A percentile compares a stretch with the other conserved stretches of the same genome.
Conservation (phyloP, 2,797 vertebrate genomes). For the Malacoraja senta region DNA sequence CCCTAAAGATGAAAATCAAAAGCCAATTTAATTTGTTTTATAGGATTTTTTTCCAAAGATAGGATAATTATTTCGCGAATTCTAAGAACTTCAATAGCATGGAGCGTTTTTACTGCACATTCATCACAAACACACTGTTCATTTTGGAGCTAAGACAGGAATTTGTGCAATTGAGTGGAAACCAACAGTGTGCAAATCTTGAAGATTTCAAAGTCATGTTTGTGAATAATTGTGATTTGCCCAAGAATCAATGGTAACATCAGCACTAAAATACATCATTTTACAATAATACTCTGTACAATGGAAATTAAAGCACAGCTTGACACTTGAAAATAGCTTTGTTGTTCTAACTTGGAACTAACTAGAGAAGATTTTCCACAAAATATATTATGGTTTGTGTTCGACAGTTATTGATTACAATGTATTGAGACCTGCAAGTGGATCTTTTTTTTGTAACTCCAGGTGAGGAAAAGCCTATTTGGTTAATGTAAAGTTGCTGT, state of each 20-base stretch:
- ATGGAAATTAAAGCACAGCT: not conserved
- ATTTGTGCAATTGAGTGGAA: not conserved
- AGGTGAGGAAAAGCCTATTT: not conserved
- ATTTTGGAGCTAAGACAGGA: not conserved
- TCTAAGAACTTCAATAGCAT: not conserved
- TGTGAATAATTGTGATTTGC: not conserved
- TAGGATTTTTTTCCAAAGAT: not conserved
- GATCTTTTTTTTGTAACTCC: not conserved
- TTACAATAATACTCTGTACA: not conserved
- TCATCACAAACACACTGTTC: not conserved
- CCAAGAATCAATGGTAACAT: not conserved
- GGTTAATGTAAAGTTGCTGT: not conserved
- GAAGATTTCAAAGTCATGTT: not conserved
- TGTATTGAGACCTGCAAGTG: not conserved
- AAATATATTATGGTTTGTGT: not conserved
- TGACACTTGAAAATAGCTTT: not conserved
- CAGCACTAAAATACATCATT: not conserved
- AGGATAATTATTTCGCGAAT: not conserved
- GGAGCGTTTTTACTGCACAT: not conserved
- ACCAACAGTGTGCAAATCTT: not conserved
- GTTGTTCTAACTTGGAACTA: not conserved
- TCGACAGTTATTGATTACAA: not conserved
- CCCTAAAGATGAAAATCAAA: not conserved
- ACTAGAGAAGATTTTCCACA: not conserved
- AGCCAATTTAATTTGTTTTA: not conserved